Percentiles rank a stretch among this genome's conserved stretches.
Conservation (phyloP, 2,797 vertebrate genomes). For the Acestrorhynchus altus region DNA sequence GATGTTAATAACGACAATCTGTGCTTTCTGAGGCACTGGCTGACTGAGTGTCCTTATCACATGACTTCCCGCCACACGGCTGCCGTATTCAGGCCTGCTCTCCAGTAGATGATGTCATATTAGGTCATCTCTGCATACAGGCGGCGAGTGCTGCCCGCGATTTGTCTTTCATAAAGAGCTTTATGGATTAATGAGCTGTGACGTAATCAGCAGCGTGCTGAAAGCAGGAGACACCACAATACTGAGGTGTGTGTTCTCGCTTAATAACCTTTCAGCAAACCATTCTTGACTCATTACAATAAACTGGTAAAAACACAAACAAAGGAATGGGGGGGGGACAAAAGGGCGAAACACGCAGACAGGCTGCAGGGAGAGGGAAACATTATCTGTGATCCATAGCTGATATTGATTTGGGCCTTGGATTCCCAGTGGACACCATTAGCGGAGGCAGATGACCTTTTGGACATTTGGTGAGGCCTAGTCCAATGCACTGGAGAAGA, state of each 20-base stretch:
- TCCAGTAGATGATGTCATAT: constrained; percentile 61
- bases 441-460: constrained; percentile 75
- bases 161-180: constrained; percentile 37
- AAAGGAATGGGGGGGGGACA: constrained; percentile 46
- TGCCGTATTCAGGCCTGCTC: constrained; percentile 47
- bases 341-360: constrained; percentile 60
- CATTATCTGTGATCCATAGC: constrained; percentile 73
- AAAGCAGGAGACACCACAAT: not conserved
- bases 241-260: constrained; percentile 29
- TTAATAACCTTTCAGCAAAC: constrained; percentile 25
- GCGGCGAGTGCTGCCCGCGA: constrained; percentile 24
- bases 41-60: constrained; percentile 44
- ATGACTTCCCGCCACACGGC: constrained; percentile 41
- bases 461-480: constrained; percentile 64
- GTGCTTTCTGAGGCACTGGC: constrained; percentile 19
- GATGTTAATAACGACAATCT: not conserved
- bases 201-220: constrained; percentile 19
- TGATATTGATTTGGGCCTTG: constrained; percentile 73
- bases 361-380: constrained; percentile 61
- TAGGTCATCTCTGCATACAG: constrained; percentile 53
- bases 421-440: constrained; percentile 70
- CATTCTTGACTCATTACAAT: constrained; percentile 22
- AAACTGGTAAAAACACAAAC: constrained; percentile 27
- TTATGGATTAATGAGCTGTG: constrained; percentile 40
- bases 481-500: constrained; percentile 47